Base-by-base conservation (phyloP, 1,140 invertebrate species). In the Apis laboriosa region DNA sequence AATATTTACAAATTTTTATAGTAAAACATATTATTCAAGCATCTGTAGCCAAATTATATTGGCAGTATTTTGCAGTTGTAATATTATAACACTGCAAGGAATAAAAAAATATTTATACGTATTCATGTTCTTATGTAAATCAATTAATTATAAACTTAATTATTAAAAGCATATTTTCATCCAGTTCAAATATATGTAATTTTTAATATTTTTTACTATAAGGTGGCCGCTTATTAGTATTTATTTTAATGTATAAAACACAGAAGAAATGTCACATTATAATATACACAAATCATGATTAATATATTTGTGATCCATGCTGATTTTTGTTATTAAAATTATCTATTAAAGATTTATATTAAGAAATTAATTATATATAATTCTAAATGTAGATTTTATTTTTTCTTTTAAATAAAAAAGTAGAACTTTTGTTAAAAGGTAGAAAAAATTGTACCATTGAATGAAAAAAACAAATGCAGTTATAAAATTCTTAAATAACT, bases 1-100 rank as follows among this genome's bases (percentile, higher is more conserved):
- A 77, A 71, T 64, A 58, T 83, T 67, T 83, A 82, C 64, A 75
- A 63, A 71, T 78, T 75, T 61, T 43, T 73, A 17, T 83, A 77
- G 53, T 78, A 60, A 75, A 86, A 67, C 82, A 83, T 72, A 78
- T 67, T 56, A 43, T 60, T 76, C 64, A 86, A 86, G 58, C 60
- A 63, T 85, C 11, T 56, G 4, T 76, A 12, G 80, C 73, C 80
- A 86, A 86, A 49, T 61, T 75, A 73, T 84, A 77, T 84, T 72
- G 64, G 79, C 79, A 73, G 51, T 79, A 85, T 71, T 77, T 64
- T 49, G 64, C 66, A 51, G 68, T 74, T 19, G 1, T 58, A 67
- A 24, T 79, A 15, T 34, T 51, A 56, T 61, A 71, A 77, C 58
- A 86, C 64, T 75, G 61, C 60, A 76, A 60, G 63, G 28, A 70